These are phyloP conservation scores for Eulemur macaco DNA, from an alignment of 2,113 vertebrate genomes.

Conservation along the genomic window DNA sequence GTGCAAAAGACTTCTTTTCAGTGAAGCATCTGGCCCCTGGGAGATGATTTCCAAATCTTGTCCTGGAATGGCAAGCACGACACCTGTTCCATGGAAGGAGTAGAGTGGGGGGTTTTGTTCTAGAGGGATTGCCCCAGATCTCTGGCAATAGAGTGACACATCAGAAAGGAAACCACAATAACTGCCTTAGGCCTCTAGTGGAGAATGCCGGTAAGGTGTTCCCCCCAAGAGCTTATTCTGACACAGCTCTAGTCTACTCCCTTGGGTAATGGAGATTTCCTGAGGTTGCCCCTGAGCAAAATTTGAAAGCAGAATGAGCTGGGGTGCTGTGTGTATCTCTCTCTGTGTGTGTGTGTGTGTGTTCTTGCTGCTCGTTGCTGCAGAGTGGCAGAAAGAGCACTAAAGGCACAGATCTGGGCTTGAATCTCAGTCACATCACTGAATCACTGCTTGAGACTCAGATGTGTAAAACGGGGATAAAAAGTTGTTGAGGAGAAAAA, in stretches of 20 bases:
- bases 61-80: conserved; percentile 9
- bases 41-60: not conserved
- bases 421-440: conserved; percentile 24
- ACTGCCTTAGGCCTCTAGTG: conserved; percentile 56
- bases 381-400: not conserved
- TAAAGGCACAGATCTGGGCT: not conserved
- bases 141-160: conserved; percentile 50
- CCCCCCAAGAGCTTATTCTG: conserved; percentile 19
- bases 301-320: not conserved
- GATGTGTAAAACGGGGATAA: conserved; percentile 24
- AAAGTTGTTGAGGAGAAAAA: conserved; percentile 4
- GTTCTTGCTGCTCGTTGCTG: not conserved
- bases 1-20: not conserved
- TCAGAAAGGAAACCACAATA: conserved; percentile 62
- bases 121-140: conserved; percentile 19
- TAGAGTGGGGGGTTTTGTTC: not conserved
- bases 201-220: conserved; percentile 35
- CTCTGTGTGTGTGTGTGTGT: not conserved
- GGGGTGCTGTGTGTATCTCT: not conserved
- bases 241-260: conserved; percentile 22
- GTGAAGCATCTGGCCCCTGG: not conserved
- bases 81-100: not conserved
- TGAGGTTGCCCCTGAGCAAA: not conserved
- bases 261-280: conserved; percentile 43
- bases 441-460: conserved; percentile 1